phyloP scores from a whole-genome alignment of 1,140 invertebrate genomes.

The Globodera rostochiensis region DNA sequence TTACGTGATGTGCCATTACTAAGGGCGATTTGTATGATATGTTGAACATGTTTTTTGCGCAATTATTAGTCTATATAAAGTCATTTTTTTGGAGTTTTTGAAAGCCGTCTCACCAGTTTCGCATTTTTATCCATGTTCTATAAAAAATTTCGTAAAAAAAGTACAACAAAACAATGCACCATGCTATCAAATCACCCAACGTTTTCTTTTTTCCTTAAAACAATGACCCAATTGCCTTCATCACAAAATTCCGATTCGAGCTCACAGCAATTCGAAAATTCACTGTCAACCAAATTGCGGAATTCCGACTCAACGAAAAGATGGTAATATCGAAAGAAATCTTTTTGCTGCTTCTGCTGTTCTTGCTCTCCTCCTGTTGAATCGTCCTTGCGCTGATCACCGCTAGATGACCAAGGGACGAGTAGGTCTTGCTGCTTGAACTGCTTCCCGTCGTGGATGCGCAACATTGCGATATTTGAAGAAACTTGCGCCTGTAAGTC shows the following conservation, averaged over 20 bases:
- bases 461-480: constrained; percentile 1
- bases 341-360: constrained; percentile 67
- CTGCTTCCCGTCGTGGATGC: constrained; percentile 67
- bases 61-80: too few relatives aligned
- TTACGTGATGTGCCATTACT: too few relatives aligned
- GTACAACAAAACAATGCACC: too few relatives aligned
- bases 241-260: constrained; percentile 37
- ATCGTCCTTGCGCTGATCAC: constrained; percentile 10
- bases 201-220: constrained; percentile 44
- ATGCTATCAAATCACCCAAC: too few relatives aligned
- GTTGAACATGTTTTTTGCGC: too few relatives aligned
- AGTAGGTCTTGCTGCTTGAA: constrained; percentile 89
- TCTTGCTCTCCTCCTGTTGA: neutral
- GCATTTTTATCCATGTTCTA: too few relatives aligned
- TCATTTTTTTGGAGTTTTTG: too few relatives aligned
- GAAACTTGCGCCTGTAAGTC: neutral
- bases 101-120: too few relatives aligned
- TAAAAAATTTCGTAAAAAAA: too few relatives aligned
- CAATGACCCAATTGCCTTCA: constrained; percentile 51
- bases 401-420: constrained; percentile 81
- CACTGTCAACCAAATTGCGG: constrained; percentile 28
- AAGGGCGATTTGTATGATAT: too few relatives aligned
- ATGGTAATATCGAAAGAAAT: constrained; percentile 52
- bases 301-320: constrained; percentile 46
- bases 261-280: constrained; percentile 13